Conservation (phyloP, 2,797 vertebrate genomes). For the Brotula barbata region DNA sequence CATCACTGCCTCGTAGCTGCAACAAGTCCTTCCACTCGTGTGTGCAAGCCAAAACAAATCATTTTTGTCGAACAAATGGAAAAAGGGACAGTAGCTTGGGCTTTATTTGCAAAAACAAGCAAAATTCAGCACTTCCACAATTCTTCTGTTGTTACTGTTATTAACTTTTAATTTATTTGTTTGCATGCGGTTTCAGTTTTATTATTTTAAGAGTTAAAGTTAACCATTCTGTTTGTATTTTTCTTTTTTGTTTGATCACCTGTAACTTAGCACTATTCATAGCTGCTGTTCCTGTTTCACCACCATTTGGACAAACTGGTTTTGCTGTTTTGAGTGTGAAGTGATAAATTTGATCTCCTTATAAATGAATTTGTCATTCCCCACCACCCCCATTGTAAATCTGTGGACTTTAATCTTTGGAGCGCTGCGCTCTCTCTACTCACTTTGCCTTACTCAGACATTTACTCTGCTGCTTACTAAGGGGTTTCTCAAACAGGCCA, state of each 20-base stretch:
- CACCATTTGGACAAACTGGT: conserved; percentile 33
- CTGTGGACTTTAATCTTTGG: conserved; percentile 3
- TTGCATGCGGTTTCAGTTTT: conserved; percentile 46
- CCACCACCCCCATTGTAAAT: neutral
- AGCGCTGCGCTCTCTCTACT: neutral
- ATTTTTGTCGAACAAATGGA: conserved; percentile 46
- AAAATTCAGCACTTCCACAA: conserved; percentile 20
- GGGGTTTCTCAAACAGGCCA: conserved; percentile 1
- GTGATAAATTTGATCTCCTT: conserved; percentile 32
- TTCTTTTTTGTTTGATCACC: conserved; percentile 17
- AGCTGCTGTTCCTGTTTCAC: conserved; percentile 21
- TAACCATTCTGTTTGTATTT: conserved; percentile 25
- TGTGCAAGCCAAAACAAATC: conserved; percentile 13
- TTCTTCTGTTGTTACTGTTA: conserved; percentile 19
- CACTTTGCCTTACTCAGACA: conserved; percentile 2
- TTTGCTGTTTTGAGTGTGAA: conserved; percentile 36
- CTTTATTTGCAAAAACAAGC: conserved; percentile 5
- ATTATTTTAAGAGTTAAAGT: conserved; percentile 42
- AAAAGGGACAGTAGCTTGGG: conserved; percentile 33
- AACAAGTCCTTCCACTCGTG: conserved; percentile 17
- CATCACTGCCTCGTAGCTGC: conserved; percentile 62
- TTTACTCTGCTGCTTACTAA: conserved; percentile 13
- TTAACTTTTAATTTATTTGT: conserved; percentile 66
- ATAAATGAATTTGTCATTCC: conserved; percentile 27
- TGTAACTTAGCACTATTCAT: conserved; percentile 19